Evolutionary conservation across 1,140 invertebrate species (phyloP).

Genomic region (Scaptomyza montana): DNA sequence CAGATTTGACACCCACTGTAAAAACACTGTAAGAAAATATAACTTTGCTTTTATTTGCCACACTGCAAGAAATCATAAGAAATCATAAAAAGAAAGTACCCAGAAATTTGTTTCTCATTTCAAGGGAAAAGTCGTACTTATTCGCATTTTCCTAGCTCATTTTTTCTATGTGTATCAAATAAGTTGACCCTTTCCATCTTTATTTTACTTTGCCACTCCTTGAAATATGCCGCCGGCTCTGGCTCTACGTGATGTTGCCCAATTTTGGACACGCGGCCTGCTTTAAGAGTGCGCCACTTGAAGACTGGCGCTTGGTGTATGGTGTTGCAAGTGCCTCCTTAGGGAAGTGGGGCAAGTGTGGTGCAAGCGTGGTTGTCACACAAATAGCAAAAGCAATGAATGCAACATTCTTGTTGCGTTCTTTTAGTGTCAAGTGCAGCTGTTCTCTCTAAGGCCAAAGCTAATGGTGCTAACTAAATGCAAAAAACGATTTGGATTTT

Average conservation of each 20-base stretch:
- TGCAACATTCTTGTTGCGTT: conserved; percentile 39
- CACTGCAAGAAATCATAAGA: conserved; percentile 22
- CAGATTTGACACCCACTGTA: conserved; percentile 48
- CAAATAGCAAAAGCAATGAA: neutral
- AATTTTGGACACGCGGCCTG: conserved; percentile 60
- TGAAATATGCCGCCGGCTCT: conserved; percentile 22
- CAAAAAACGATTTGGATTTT: conserved; percentile 22
- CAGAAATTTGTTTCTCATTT: neutral
- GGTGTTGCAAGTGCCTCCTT: conserved; percentile 23
- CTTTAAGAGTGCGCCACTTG: conserved; percentile 22
- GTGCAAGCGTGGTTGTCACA: neutral
- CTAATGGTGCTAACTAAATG: conserved; percentile 42
- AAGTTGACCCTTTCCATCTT: conserved; percentile 1
- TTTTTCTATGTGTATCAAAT: conserved; percentile 6
- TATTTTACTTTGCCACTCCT: neutral
- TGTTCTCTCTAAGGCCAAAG: conserved; percentile 20
- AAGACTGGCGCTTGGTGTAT: conserved; percentile 13
- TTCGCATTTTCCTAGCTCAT: too few relatives aligned
- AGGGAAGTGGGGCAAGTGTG: conserved; percentile 25
- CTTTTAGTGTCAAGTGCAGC: conserved; percentile 47
- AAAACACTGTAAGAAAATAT: conserved; percentile 29
- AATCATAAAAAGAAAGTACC: too few relatives aligned
- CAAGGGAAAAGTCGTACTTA: too few relatives aligned
- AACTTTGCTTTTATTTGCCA: neutral
- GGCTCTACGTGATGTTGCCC: conserved; percentile 71